A percentile compares a stretch with the other conserved stretches of the same genome.
These are phyloP conservation scores for Channa argus DNA, from an alignment of 2,113 vertebrate genomes.

Conservation along the genomic window DNA sequence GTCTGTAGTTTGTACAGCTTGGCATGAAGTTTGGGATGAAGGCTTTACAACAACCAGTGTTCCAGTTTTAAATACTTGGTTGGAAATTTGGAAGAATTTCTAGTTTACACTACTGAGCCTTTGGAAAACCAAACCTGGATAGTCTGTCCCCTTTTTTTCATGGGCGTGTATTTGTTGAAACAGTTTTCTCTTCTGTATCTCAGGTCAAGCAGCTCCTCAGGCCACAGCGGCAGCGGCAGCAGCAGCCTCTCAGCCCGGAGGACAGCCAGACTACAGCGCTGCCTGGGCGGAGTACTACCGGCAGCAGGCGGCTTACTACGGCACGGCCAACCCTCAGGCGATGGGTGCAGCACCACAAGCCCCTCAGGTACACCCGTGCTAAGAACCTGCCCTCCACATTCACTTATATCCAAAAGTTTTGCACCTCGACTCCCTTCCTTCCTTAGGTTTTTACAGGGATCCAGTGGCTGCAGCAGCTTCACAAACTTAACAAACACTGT, in stretches of 20 bases:
- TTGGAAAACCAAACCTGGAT: too few relatives aligned
- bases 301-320: conserved; percentile 97
- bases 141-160: too few relatives aligned
- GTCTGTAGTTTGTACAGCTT: too few relatives aligned
- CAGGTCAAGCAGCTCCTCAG: conserved; percentile 86
- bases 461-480: conserved; percentile 86
- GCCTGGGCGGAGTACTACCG: conserved; percentile 99
- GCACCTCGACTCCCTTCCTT: conserved; percentile 78
- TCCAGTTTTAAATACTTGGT: too few relatives aligned
- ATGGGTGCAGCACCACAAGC: conserved; percentile 94
- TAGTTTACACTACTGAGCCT: too few relatives aligned
- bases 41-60: too few relatives aligned
- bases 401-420: conserved; percentile 27
- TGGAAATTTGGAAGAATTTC: too few relatives aligned
- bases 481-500: conserved; percentile 86
- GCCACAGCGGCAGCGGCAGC: conserved; percentile 81
- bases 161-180: not conserved
- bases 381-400: conserved; percentile 54
- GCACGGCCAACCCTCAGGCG: conserved; percentile 92
- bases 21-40: too few relatives aligned
- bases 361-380: conserved; percentile 88
- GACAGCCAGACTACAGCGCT: conserved; percentile 96
- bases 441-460: conserved; percentile 90
- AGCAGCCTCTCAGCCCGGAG: conserved; percentile 89
- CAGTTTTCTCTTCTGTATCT: not conserved